Percentiles rank a stretch among this genome's conserved stretches.
Evolutionary conservation across 1,140 invertebrate genomes (phyloP).

Genomic region (Lordiphosa clarofinis): DNA sequence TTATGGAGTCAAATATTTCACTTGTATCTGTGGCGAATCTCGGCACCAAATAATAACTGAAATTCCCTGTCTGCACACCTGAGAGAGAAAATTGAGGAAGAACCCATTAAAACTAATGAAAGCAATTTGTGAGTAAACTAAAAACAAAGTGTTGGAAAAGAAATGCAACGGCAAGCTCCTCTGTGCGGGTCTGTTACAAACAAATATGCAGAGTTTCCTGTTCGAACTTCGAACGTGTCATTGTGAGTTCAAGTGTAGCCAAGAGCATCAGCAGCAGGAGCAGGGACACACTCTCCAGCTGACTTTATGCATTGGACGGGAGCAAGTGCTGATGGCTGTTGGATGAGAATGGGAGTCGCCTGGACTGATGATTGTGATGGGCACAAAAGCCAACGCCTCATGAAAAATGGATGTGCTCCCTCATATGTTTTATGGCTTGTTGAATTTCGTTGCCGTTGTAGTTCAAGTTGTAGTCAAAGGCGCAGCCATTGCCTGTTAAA

Average conservation of each 20-base stretch:
- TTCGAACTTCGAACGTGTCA: constrained; percentile 67
- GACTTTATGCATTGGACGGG: constrained; percentile 29
- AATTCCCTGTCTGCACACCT: too few species aligned
- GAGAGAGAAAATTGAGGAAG: background rate
- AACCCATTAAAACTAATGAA: constrained; percentile 69
- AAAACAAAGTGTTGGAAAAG: constrained; percentile 17
- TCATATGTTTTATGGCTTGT: constrained; percentile 79
- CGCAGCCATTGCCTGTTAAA: constrained; percentile 59
- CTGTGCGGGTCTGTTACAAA: constrained; percentile 40
- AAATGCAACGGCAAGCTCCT: constrained; percentile 35
- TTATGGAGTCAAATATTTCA: too few species aligned
- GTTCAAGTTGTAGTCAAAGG: constrained; percentile 76
- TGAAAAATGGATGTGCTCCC: constrained; percentile 76
- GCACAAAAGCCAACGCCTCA: constrained; percentile 79
- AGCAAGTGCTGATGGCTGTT: constrained; percentile 34
- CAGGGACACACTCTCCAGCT: constrained; percentile 9
- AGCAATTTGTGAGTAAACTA: constrained; percentile 54
- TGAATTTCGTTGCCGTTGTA: constrained; percentile 60
- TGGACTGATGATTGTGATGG: constrained; percentile 63
- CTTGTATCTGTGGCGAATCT: too few species aligned
- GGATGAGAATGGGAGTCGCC: constrained; percentile 9
- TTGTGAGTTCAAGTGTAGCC: constrained; percentile 76
- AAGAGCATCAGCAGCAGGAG: constrained; percentile 11
- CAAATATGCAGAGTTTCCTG: constrained; percentile 57
- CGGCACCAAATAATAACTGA: too few species aligned